A percentile compares a stretch with the other conserved stretches of the same genome.
These are phyloP conservation scores for Papilio polytes DNA, from an alignment of 1,140 invertebrate genomes.

Conservation along the genomic window DNA sequence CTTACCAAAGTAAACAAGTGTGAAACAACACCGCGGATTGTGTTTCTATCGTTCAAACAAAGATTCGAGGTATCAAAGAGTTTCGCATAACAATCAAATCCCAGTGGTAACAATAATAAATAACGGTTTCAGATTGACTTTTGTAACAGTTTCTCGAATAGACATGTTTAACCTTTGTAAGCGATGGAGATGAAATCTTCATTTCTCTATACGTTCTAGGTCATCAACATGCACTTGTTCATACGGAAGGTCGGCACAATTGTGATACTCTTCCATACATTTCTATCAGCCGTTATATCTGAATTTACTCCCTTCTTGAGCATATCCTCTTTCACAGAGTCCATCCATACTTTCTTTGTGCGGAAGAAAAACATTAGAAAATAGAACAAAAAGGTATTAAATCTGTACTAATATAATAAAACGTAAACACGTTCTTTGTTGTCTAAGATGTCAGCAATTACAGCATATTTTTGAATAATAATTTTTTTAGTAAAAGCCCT, in stretches of 20 bases:
- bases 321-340: too few relatives aligned
- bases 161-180: neutral
- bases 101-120: constrained; percentile 19
- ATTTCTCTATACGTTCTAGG: neutral
- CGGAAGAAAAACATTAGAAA: too few relatives aligned
- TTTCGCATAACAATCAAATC: constrained; percentile 34
- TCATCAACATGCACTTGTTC: too few relatives aligned
- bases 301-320: too few relatives aligned
- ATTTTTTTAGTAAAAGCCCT: too few relatives aligned
- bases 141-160: constrained; percentile 7
- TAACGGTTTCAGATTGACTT: constrained; percentile 19
- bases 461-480: too few relatives aligned
- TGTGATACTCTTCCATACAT: neutral
- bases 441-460: too few relatives aligned
- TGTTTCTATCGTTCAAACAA: constrained; percentile 30
- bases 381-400: too few relatives aligned
- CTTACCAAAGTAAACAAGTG: constrained; percentile 29
- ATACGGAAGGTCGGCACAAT: too few relatives aligned
- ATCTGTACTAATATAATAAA: too few relatives aligned
- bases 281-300: too few relatives aligned
- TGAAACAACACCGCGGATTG: constrained; percentile 19
- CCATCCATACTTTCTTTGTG: neutral
- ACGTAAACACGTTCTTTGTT: too few relatives aligned
- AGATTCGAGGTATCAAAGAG: constrained; percentile 29
- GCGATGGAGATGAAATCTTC: neutral